phyloP scores from a whole-genome alignment of 2,113 vertebrate genomes.

The Fukomys damarensis region DNA sequence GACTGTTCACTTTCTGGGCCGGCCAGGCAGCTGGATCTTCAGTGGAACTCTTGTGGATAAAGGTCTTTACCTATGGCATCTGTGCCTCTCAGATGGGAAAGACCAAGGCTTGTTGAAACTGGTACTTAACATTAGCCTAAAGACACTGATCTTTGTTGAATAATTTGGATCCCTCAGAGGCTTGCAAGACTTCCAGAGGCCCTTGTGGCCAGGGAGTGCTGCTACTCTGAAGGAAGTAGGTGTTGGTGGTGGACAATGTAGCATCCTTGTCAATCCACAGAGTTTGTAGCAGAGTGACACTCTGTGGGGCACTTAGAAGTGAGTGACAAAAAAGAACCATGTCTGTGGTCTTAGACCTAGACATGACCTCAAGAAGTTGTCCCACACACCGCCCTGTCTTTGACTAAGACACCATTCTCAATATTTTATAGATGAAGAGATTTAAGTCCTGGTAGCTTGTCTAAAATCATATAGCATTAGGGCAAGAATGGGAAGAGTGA shows the following conservation, averaged over 20 bases:
- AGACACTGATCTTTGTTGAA: background rate
- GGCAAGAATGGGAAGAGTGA: background rate
- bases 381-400: background rate
- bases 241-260: background rate
- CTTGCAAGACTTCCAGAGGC: background rate
- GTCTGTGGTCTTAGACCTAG: background rate
- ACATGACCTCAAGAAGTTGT: background rate
- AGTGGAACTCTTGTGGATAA: background rate
- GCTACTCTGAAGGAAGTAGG: background rate
- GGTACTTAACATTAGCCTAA: background rate
- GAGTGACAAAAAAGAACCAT: background rate
- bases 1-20: background rate
- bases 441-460: background rate
- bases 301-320: background rate
- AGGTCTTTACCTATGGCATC: fast-evolving
- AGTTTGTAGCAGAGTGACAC: fast-evolving
- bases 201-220: background rate
- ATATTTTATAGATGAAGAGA: background rate
- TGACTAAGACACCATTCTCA: background rate
- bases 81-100: background rate
- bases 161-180: background rate
- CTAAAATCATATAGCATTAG: background rate
- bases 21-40: background rate
- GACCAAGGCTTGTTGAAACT: background rate
- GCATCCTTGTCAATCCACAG: background rate